Conservation (phyloP, 1,140 invertebrate genomes). For the Thaumatotibia leucotreta region DNA sequence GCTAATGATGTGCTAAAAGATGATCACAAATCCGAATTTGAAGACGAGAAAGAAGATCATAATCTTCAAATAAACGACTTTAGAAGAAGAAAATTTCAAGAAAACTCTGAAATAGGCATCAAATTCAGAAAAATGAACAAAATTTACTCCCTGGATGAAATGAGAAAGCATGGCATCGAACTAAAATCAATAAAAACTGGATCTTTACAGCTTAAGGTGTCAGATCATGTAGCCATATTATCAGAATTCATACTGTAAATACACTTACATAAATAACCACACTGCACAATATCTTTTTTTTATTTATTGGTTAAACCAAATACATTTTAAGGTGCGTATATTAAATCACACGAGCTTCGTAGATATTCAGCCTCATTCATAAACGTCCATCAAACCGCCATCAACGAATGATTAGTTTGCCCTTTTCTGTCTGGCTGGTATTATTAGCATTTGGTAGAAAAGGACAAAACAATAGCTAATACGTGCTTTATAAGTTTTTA, state of each 20-base stretch:
- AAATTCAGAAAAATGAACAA: constrained; percentile 40
- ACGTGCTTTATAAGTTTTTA: no score
- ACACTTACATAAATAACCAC: constrained; percentile 17
- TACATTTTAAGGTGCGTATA: no score
- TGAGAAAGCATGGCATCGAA: constrained; percentile 43
- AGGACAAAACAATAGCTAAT: no score
- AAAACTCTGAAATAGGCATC: constrained; percentile 22
- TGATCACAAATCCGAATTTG: background rate
- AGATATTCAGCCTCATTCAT: no score
- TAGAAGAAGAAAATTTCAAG: constrained; percentile 45
- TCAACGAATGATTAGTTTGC: no score
- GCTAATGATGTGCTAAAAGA: constrained; percentile 18
- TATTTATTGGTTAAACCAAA: constrained; percentile 10
- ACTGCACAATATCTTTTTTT: constrained; percentile 18
- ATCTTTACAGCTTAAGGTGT: constrained; percentile 26
- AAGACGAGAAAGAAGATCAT: constrained; percentile 17
- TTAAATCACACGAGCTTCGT: no score
- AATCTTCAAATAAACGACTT: constrained; percentile 49
- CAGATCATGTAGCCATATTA: constrained; percentile 41
- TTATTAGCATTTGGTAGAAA: no score
- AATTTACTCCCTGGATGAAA: constrained; percentile 48
- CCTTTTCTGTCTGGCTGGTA: no score
- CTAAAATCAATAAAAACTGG: constrained; percentile 24
- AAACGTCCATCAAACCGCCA: no score
- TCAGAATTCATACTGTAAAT: constrained; percentile 61